phyloP scores from a whole-genome alignment of 2,797 vertebrate species.

The Muscicapa comitata region DNA sequence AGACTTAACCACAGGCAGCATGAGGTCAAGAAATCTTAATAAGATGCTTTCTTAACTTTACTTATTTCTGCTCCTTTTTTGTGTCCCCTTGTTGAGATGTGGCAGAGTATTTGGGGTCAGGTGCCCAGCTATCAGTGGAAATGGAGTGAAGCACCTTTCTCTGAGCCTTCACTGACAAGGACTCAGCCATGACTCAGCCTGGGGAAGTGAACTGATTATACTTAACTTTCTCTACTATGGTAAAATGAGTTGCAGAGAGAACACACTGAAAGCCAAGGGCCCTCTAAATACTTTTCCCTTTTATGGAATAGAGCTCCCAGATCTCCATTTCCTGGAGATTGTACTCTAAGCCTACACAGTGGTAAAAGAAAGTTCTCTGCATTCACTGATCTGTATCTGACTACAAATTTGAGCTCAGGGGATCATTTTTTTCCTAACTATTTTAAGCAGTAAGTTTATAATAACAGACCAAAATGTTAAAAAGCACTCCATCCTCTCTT shows the following conservation, averaged over 20 bases:
- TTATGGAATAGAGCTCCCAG: constrained; percentile 74
- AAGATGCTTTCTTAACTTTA: not conserved
- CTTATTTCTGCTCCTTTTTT: not conserved
- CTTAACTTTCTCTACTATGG: constrained; percentile 54
- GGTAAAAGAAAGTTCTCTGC: constrained; percentile 57
- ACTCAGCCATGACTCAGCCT: constrained; percentile 18
- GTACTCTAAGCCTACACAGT: constrained; percentile 63
- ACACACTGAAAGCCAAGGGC: constrained; percentile 53
- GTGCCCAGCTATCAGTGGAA: not conserved
- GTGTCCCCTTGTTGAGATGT: not conserved
- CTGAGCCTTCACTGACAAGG: not conserved
- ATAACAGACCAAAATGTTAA: constrained; percentile 61
- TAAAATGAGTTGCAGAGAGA: constrained; percentile 62
- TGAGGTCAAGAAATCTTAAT: not conserved
- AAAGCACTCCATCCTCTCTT: not conserved
- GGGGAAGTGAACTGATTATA: constrained; percentile 51
- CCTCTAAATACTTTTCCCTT: constrained; percentile 78
- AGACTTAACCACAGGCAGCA: not conserved
- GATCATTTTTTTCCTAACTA: constrained; percentile 67
- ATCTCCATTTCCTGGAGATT: constrained; percentile 73
- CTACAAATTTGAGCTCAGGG: constrained; percentile 63
- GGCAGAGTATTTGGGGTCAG: constrained; percentile 3
- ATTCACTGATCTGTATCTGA: constrained; percentile 66
- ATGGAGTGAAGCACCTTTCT: constrained; percentile 37
- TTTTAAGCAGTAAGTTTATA: constrained; percentile 75